Base-by-base conservation (phyloP, 2,888 invertebrate species). In the Rotaria macrura region DNA sequence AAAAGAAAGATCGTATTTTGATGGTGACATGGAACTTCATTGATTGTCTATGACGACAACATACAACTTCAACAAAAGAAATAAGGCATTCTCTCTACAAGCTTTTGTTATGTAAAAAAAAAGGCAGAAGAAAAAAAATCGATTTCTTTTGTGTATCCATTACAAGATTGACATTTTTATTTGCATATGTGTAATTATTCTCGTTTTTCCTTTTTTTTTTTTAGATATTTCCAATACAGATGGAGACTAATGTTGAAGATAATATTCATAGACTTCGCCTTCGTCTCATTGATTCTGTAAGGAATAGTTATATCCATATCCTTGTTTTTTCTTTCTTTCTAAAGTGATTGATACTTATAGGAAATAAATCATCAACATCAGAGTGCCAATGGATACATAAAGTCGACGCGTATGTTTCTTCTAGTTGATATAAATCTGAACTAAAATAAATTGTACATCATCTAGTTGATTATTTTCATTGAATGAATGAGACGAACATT, bases 261-360 rank as follows among this genome's bases (percentile, higher is more conserved):
- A 40, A 79, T 79, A 79, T 79, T 25, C 79, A 79, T n/a, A 79
- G 34, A 43, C 79, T 79, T 79, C 79, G 79, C 4, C n/a, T 79
- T 25, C 79, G 79, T 79, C n/a, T 79, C 25, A 79, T 79, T n/a
- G 79, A 79, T 79, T 43, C 79, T 23, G 79, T 79, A 79, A 79
- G 43, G 2, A 65, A 12, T 20, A 43, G 17, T 43, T 14, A 38
- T n/a, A 43, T 79, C 17, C 0, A 25, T 34, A 79, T 79, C 9
- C 14, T 12, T 47, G 47, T 43, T 43, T 38, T 25, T 10, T 79
- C 9, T n/a, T 12, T 47, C 10, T 43, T 43, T 38, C 12, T 10
- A 9, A 43, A 79, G 29, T 74, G 5, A 43, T 17, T n/a, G 12
- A n/a, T 79, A 43, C 9, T 79, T 74, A 43, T 79, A 79, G 79